phyloP scores from a whole-genome alignment of 2,113 vertebrate genomes.

The Pterocles burchelli region DNA sequence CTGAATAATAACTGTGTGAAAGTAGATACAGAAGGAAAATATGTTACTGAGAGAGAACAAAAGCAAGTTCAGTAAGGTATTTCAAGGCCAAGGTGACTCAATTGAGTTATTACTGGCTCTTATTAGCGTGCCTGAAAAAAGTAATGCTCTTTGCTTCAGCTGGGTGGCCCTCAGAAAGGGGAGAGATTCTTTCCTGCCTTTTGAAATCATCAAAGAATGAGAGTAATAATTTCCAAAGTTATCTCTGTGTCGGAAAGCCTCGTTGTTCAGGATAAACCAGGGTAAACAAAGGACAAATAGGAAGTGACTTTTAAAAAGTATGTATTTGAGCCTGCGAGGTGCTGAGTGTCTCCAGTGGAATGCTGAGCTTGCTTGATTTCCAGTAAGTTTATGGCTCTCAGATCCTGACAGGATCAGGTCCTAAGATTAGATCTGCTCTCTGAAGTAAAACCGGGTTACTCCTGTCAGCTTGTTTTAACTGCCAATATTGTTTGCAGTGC shows the following conservation, averaged over 20 bases:
- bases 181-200: slow-evolving; percentile 73
- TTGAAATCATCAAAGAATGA: slow-evolving; percentile 68
- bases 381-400: background rate
- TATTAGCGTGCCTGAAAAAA: slow-evolving; percentile 60
- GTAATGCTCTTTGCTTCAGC: slow-evolving; percentile 22
- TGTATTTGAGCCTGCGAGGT: slow-evolving; percentile 34
- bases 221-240: slow-evolving; percentile 66
- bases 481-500: background rate
- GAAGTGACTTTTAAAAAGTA: slow-evolving; percentile 50
- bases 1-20: background rate
- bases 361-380: slow-evolving; percentile 22
- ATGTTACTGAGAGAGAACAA: slow-evolving; percentile 35
- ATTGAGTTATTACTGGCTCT: slow-evolving; percentile 64
- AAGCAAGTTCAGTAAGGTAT: slow-evolving; percentile 27
- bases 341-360: slow-evolving; percentile 20
- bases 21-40: background rate
- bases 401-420: slow-evolving; percentile 3
- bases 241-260: slow-evolving; percentile 39
- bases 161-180: slow-evolving; percentile 58
- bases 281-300: slow-evolving; percentile 64
- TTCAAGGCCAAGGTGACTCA: slow-evolving; percentile 54
- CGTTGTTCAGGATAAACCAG: slow-evolving; percentile 54
- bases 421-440: background rate
- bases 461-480: background rate
- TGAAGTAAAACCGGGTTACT: slow-evolving; percentile 16